Base-by-base conservation (phyloP, 1,140 invertebrate species). In the Nasonia vitripennis region DNA sequence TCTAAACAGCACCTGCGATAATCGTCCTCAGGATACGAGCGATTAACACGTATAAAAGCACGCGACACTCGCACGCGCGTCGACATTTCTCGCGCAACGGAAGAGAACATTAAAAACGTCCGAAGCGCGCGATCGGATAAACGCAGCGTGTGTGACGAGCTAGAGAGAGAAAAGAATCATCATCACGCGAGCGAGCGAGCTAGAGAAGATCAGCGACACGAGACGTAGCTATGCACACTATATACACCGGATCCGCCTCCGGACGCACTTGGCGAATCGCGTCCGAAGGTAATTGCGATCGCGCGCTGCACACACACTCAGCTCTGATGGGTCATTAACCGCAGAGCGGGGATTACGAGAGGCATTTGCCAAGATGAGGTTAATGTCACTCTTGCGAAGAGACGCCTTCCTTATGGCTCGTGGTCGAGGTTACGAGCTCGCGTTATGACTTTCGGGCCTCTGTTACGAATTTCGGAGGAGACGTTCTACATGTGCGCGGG, bases 211-310 rank as follows among this genome's bases (percentile, higher is more conserved):
- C 86, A 84, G 51, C 79, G 88, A 88, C 88, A 87, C 88, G 87
- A 88, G 87, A 87, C 83, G 87, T 17, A 10, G 27, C 27, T 4
- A 17, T 17, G 1, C 12, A 51, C 45, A 11, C 9, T 51, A 14
- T 17, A 51, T 51, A 88, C 87, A 87, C 88, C 87, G 87, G 88
- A 88, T 88, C 88, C 88, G 88, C 88, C 88, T 88, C 88, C 88
- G 87, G 88, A 88, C 86, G 75, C 83, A 78, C 80, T 75, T 41
- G 70, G 23, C 78, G 86, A 73, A 87, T 86, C 86, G 79, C 81
- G 70, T 89, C 86, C 86, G 85, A 86, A 87, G 88, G 87, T 89
- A 88, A 89, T 89, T 89, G 87, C 87, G 77, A 68, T 78, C 23
- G 75, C 77, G 84, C 5, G 20, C 41, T n/a, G 17, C 55, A 62